Percentiles rank a stretch among this genome's conserved stretches.
Conservation (phyloP, 2,888 invertebrate genomes). For the Eupithecia insigniata region DNA sequence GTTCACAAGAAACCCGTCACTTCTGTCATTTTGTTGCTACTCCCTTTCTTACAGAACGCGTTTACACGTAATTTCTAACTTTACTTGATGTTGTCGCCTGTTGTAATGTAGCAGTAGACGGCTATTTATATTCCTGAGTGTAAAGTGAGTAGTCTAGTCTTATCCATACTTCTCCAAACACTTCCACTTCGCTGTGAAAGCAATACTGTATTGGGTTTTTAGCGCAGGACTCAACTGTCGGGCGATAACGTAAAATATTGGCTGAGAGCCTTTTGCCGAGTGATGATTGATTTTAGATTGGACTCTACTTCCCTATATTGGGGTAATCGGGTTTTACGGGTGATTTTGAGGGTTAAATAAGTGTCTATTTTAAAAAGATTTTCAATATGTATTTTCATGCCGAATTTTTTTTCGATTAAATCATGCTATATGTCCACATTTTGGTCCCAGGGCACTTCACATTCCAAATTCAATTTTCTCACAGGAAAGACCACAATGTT, state of each 20-base stretch:
- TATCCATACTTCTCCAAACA: conserved; percentile 56
- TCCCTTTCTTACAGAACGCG: neutral
- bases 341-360: conserved; percentile 9
- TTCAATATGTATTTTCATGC: neutral
- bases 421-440: conserved; percentile 16
- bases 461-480: conserved; percentile 68
- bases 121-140: neutral
- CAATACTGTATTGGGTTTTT: conserved; percentile 84
- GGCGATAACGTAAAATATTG: conserved; percentile 76
- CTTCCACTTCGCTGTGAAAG: conserved; percentile 78
- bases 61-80: neutral
- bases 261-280: conserved; percentile 68
- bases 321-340: conserved; percentile 32
- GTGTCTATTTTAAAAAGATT: neutral
- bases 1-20: no score
- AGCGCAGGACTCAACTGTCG: conserved; percentile 73
- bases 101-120: neutral
- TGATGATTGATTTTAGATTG: conserved; percentile 70
- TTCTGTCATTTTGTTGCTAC: neutral
- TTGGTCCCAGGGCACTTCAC: conserved; percentile 28
- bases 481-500: conserved; percentile 68
- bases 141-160: conserved; percentile 11
- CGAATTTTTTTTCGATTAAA: neutral
- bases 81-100: no score
- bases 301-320: conserved; percentile 55